A percentile compares a stretch with the other conserved stretches of the same genome.
phyloP scores from a whole-genome alignment of 2,797 vertebrate species.

The Philypnodon macrostomus region DNA sequence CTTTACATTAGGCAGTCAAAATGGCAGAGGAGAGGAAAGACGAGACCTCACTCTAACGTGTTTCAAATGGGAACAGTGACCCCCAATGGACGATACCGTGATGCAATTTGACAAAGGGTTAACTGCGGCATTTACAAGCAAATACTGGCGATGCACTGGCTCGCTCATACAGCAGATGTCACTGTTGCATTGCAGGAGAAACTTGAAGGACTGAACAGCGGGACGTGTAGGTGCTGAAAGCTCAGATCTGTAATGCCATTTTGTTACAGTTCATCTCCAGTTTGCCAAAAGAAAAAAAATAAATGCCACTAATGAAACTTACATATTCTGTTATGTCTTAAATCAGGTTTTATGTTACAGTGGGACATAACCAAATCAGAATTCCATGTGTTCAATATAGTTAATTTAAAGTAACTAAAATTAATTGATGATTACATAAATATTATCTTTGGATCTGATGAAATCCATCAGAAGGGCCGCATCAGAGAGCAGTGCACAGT shows the following conservation, averaged over 20 bases:
- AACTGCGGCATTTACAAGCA: slow-evolving; percentile 22
- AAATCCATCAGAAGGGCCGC: no score
- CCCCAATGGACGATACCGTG: slow-evolving; percentile 72
- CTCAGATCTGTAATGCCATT: slow-evolving; percentile 70
- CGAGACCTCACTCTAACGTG: slow-evolving; percentile 20
- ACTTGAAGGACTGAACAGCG: slow-evolving; percentile 6
- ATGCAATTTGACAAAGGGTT: slow-evolving; percentile 49
- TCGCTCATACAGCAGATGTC: slow-evolving; percentile 71
- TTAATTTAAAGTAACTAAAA: no score
- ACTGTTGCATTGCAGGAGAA: slow-evolving; percentile 62
- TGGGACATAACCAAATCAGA: no score
- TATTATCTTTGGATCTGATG: no score
- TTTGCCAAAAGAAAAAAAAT: no score
- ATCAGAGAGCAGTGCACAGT: no score
- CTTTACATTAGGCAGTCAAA: slow-evolving; percentile 53
- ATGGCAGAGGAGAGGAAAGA: slow-evolving; percentile 49
- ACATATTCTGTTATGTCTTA: no score
- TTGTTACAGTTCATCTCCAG: no score
- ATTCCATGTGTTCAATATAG: no score
- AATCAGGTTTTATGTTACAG: no score
- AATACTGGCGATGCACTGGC: slow-evolving; percentile 34
- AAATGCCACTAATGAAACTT: no score
- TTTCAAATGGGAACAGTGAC: slow-evolving; percentile 80
- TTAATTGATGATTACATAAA: no score
- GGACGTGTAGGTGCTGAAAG: slow-evolving; percentile 41